Base-by-base conservation (phyloP, 2,888 invertebrate species). In the Xylota segnis region DNA sequence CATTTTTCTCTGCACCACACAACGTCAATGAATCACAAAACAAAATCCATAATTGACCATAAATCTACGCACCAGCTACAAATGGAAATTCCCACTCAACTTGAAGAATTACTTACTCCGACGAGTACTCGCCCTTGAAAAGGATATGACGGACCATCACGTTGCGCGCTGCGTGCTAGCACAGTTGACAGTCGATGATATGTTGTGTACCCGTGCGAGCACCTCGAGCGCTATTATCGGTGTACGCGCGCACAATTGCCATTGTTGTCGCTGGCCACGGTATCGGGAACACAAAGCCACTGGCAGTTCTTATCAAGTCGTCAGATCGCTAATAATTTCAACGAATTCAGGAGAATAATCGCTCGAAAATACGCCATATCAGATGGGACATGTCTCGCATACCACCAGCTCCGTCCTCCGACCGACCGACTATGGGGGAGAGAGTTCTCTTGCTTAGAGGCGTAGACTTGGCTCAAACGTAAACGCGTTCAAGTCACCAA, bases 311-410 rank as follows among this genome's bases (percentile, higher is more conserved):
- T 87, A 83, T 87, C 87, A 83, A 58, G 59, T 70, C 83, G 45
- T 83, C 83, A 87, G 83, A 87, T 87, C 87, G 86, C 61, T 86
- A 86, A 86, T 86, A 86, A 86, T 86, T 86, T 86, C 86, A 86
- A 86, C 76, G 87, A 87, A 87, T 87, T 87, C 87, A 83, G 72
- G 58, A 83, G 78, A 87, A 87, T 87, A 87, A 87, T 87, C 87
- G 77, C 83, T 87, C 83, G 83, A 77, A 78, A 77, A 83, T 63
- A 61, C 81, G 45, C 52, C 74, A 32, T 87, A 87, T 87, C 87
- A 78, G 83, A 83, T 82, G 59, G 83, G 70, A 83, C 87, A 77
- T 87, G 87, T 59, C 59, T 74, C 52, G 87, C 56, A 87, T 87
- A 63, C 32, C n/a, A n/a, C n/a, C n/a, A n/a, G n/a, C n/a, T n/a